Evolutionary conservation across 2,113 vertebrate genomes (phyloP).

Genomic region (Chionodraco myersi): DNA sequence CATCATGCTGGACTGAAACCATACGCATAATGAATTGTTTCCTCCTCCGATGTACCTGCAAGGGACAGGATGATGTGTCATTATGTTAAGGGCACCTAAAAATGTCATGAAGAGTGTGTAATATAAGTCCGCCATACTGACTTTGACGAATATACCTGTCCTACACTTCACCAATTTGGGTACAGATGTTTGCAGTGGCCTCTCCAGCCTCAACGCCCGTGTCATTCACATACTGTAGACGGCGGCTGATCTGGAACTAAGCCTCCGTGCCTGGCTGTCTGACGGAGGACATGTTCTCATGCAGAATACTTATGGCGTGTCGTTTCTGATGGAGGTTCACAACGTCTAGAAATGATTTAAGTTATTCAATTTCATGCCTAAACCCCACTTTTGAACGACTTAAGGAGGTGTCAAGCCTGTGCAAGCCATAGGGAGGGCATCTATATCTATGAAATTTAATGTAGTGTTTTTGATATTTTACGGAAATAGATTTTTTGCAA

Average conservation of each 20-base stretch:
- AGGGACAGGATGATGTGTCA: constrained; percentile 44
- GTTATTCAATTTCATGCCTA: constrained; percentile 62
- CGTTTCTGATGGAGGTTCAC: constrained; percentile 30
- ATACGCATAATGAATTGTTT: constrained; percentile 26
- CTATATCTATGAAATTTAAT: constrained; percentile 18
- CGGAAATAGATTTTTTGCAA: not conserved
- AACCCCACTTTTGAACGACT: constrained; percentile 38
- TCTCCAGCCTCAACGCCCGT: constrained; percentile 17
- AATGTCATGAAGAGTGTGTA: constrained; percentile 43
- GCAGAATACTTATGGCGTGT: constrained; percentile 52
- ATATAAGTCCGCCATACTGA: constrained; percentile 24
- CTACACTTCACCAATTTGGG: constrained; percentile 46
- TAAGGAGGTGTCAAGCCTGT: not conserved
- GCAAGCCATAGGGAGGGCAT: not conserved
- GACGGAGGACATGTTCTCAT: constrained; percentile 27
- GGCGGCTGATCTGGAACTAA: constrained; percentile 46
- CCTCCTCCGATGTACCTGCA: constrained; percentile 28
- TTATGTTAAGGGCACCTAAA: constrained; percentile 52
- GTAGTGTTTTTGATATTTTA: constrained; percentile 20
- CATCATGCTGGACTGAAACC: constrained; percentile 1
- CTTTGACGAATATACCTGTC: constrained; percentile 61
- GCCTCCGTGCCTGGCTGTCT: constrained; percentile 48
- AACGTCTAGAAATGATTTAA: constrained; percentile 47
- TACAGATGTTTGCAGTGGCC: constrained; percentile 50
- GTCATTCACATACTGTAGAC: constrained; percentile 23